Evolutionary conservation across 2,797 vertebrate species (phyloP).

Genomic region (Poliocrania exsul): DNA sequence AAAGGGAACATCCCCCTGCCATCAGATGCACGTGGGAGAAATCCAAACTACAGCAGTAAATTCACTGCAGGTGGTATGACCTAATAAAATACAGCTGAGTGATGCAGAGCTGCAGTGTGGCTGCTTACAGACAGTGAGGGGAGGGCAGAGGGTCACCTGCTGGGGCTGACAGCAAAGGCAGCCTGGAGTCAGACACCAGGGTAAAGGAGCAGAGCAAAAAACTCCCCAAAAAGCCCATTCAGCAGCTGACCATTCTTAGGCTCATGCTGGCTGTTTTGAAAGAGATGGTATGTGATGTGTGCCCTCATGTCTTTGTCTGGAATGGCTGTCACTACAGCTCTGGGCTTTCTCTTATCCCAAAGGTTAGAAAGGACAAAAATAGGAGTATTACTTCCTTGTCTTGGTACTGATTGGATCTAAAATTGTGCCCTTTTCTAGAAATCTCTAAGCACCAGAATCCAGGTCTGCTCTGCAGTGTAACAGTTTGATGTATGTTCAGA

Average conservation of each 20-base stretch:
- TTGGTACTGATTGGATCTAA: background rate
- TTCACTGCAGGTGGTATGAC: background rate
- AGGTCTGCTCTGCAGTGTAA: background rate
- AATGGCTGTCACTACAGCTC: background rate
- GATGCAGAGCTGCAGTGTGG: background rate
- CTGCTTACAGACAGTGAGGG: background rate
- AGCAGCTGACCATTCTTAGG: background rate
- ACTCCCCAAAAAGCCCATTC: background rate
- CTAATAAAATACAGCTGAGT: background rate
- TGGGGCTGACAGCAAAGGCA: background rate
- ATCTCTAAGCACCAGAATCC: background rate
- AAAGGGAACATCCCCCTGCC: background rate
- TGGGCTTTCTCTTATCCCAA: background rate
- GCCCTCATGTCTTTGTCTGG: background rate
- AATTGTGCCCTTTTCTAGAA: background rate
- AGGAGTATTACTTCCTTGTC: background rate
- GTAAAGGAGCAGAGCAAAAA: background rate
- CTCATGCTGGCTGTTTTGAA: background rate
- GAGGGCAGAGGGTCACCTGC: background rate
- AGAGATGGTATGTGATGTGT: background rate
- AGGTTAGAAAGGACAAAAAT: background rate
- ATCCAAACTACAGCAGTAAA: background rate
- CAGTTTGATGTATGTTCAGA: background rate
- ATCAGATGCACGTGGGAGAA: background rate
- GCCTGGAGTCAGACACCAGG: background rate